These are phyloP conservation scores for Scopus umbretta DNA, from an alignment of 2,113 vertebrate species.

Conservation along the genomic window DNA sequence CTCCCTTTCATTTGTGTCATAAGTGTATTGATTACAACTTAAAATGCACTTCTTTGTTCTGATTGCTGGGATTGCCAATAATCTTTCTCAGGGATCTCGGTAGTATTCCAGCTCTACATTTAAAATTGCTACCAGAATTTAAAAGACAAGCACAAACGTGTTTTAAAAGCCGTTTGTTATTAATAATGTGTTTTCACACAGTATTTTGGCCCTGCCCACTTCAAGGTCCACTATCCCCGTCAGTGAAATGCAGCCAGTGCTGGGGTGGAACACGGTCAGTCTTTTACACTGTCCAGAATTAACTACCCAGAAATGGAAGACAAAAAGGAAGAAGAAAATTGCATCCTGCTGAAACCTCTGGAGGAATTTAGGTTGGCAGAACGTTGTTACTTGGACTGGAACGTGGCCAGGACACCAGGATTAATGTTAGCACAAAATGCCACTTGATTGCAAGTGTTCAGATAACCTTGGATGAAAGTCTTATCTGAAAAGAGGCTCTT, in stretches of 20 bases:
- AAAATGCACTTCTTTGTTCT: background rate
- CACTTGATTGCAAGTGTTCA: slow-evolving; percentile 32
- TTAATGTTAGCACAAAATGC: slow-evolving; percentile 56
- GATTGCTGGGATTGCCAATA: background rate
- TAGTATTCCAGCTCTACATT: background rate
- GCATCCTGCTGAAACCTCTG: background rate
- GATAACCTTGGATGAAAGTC: slow-evolving; percentile 58
- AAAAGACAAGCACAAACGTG: background rate
- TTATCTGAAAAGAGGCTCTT: slow-evolving; percentile 44
- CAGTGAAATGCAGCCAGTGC: background rate
- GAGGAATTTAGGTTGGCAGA: slow-evolving; percentile 38
- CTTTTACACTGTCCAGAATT: background rate
- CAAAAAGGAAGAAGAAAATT: slow-evolving; percentile 6
- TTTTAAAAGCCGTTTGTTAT: background rate
- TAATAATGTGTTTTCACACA: background rate
- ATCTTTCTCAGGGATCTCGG: background rate
- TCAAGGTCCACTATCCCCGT: background rate
- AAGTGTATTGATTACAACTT: slow-evolving; percentile 16
- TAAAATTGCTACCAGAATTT: background rate
- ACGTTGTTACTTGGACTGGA: background rate
- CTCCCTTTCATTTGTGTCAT: slow-evolving; percentile 6
- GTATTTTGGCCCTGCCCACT: background rate
- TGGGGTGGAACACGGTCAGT: background rate
- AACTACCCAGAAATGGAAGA: background rate
- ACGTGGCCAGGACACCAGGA: slow-evolving; percentile 34